Base-by-base conservation (phyloP, 2,113 vertebrate genomes). In the Strigops habroptila region DNA sequence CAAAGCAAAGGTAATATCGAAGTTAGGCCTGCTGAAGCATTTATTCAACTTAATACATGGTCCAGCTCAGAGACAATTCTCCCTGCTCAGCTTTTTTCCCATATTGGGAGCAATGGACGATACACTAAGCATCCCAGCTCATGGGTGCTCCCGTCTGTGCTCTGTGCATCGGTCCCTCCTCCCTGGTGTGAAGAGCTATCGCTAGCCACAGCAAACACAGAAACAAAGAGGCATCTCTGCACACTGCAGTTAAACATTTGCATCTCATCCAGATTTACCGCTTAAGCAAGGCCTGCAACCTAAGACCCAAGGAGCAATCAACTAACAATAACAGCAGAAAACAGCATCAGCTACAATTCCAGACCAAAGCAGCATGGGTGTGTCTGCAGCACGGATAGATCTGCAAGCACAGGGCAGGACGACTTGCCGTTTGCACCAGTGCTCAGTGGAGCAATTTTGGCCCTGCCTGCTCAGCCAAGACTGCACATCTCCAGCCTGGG, bases 381-480 rank as follows among this genome's bases (percentile, higher is more conserved):
- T 0, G 0, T 5, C 27, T 4, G 6, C n/a, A 48, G 57, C 63
- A 30, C 41, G 21, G 59, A 9, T 3, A 1, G 0, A 12, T 11
- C 44, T n/a, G 44, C 18, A 25, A 18, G 51, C 5, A 3, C 49
- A 11, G 41, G 28, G 59, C 64, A 51, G 33, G 52, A 15, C 0
- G 3, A 76, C 76, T 28, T 71, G 48, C 41, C 9, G 3, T 17
- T 23, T 31, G 51, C 44, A 14, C 0, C 1, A 41, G 18, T 5
- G 2, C 27, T 53, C 5, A 2, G 12, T 1, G 10, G 39, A 76
- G 23, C 23, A 44, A 39, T 30, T 63, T 12, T 12, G n/a, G 21
- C 39, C 11, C 39, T 53, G 46, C 16, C 25, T 4, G 14, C 31
- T 23, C 65, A 49, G 65, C 24, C 4, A 3, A 12, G 46, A 33